phyloP scores from a whole-genome alignment of 2,113 vertebrate species.

The Morphnarchus princeps region DNA sequence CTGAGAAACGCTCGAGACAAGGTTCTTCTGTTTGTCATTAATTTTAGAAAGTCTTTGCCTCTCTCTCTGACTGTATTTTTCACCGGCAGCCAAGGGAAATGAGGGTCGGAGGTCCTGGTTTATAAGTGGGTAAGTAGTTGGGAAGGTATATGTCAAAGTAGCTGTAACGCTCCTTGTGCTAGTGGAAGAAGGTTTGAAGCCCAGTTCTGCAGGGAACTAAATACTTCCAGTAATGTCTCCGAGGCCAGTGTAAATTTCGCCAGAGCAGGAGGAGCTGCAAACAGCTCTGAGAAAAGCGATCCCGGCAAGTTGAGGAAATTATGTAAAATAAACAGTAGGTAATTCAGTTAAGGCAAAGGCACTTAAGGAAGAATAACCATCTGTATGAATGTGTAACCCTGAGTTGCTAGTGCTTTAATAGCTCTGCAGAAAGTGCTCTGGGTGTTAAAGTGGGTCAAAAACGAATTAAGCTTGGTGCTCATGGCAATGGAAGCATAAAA shows the following conservation, averaged over 20 bases:
- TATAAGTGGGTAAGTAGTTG: background rate
- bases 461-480: background rate
- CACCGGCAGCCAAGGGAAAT: fast-evolving
- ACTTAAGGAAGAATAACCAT: background rate
- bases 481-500: background rate
- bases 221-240: background rate
- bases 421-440: background rate
- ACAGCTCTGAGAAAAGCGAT: background rate
- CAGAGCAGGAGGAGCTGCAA: background rate
- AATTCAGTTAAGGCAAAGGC: background rate
- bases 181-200: background rate
- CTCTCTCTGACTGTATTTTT: background rate
- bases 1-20: background rate
- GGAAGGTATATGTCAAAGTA: background rate
- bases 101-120: background rate
- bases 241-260: background rate
- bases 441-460: background rate
- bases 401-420: background rate
- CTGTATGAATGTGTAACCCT: background rate
- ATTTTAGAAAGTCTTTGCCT: background rate
- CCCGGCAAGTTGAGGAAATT: background rate
- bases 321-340: background rate
- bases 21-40: background rate
- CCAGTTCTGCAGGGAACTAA: background rate
- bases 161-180: background rate